Base-by-base conservation (phyloP, 2,888 invertebrate genomes). In the Ochropleura plecta region DNA sequence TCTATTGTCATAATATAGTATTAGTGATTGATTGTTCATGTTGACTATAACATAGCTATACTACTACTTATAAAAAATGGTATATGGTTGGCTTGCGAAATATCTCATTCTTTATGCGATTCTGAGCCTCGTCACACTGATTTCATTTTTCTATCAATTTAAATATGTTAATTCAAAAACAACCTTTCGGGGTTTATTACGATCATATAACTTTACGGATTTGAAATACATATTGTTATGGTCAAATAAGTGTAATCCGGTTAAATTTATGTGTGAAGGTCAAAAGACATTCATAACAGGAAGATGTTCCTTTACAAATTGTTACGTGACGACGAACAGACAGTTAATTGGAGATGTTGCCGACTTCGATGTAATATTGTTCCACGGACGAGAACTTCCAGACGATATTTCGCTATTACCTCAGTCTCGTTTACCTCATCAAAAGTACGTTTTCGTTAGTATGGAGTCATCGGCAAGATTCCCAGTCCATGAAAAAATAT, bases 151-250 rank as follows among this genome's bases (percentile, higher is more conserved):
- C 3, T 66, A 73, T 46, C 57, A 67, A 57, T 67, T 79, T 12
- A n/a, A 66, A 51, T 30, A 44, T 68, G 48, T 30, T 8, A 20
- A 30, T 42, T 49, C 64, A n/a, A 40, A 51, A 57, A 6, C 14
- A 1, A 60, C 46, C 6, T n/a, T 48, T n/a, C n/a, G 30, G n/a
- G 30, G 18, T 53, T 53, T n/a, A 48, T 10, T 30, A 14, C 40
- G 14, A n/a, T 18, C 12, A 5, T 16, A 10, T 18, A 14, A 8
- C 8, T 16, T 42, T 12, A 12, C 16, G 3, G 70, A 63, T 46
- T 64, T 91, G 10, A 94, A 92, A 85, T 91, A 93, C 73, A 90
- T 94, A 72, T 81, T 94, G 59, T 85, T 90, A 73, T 95, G 94
- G 94, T 93, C 70, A 6, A 79, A 90, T 12, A 75, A 83, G 10